phyloP scores from a whole-genome alignment of 2,797 vertebrate genomes.

The Enteromius viviparus region DNA sequence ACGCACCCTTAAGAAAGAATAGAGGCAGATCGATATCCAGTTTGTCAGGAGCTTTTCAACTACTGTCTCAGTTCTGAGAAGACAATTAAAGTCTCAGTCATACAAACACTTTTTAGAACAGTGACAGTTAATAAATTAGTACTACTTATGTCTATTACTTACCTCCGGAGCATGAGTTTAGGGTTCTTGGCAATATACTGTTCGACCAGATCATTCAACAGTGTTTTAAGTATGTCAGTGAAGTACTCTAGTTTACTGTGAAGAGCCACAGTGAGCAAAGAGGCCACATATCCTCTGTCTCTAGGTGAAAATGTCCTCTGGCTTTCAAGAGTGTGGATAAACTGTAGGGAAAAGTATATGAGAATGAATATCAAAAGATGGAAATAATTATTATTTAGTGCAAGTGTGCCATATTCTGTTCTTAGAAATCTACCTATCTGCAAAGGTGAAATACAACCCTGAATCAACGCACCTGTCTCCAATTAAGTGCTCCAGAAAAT shows the following conservation, averaged over 20 bases:
- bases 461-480: background rate
- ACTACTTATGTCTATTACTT: constrained; percentile 9
- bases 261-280: constrained; percentile 91
- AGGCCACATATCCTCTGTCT: constrained; percentile 94
- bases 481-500: background rate
- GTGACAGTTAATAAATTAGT: background rate
- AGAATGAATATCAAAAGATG: background rate
- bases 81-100: background rate
- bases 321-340: constrained; percentile 96
- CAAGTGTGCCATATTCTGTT: background rate
- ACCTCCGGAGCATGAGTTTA: constrained; percentile 97
- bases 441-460: background rate
- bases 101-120: background rate
- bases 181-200: constrained; percentile 98
- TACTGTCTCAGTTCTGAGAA: constrained; percentile 92
- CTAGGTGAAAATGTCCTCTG: constrained; percentile 95
- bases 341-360: constrained; percentile 72
- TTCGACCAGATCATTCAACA: constrained; percentile 94
- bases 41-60: constrained; percentile 98
- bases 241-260: constrained; percentile 98
- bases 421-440: background rate
- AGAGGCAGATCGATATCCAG: constrained; percentile 99
- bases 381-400: background rate
- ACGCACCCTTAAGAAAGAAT: constrained; percentile 90
- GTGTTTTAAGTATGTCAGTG: constrained; percentile 96